These are phyloP conservation scores for Micropoecilia bifurca DNA, from an alignment of 2,797 vertebrate genomes.

Conservation along the genomic window DNA sequence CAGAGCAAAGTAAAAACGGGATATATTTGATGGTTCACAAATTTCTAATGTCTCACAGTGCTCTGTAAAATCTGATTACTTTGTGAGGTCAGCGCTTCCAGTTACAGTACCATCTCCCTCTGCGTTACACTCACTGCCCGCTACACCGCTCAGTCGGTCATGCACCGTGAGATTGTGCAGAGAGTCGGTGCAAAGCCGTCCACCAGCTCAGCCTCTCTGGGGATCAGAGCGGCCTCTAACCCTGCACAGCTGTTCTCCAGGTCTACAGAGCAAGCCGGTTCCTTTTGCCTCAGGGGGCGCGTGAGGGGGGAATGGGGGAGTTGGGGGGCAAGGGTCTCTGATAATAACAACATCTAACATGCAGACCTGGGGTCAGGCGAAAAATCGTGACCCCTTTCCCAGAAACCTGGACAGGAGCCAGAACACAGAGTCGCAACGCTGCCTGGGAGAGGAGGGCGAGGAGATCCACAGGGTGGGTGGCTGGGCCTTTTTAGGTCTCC, in stretches of 20 bases:
- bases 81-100: constrained; percentile 1
- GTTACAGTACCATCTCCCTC: background rate
- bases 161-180: constrained; percentile 38
- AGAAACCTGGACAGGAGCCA: constrained; percentile 87
- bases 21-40: constrained; percentile 6
- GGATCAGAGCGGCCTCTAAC: constrained; percentile 72
- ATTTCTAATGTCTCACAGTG: background rate
- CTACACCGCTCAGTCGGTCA: constrained; percentile 16
- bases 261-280: constrained; percentile 78
- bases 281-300: constrained; percentile 79
- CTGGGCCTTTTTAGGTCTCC: constrained; percentile 57
- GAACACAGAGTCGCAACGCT: constrained; percentile 73
- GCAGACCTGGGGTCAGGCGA: constrained; percentile 86
- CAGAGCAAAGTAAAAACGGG: background rate
- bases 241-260: constrained; percentile 84
- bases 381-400: constrained; percentile 77
- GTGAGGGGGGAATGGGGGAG: constrained; percentile 24
- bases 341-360: constrained; percentile 96
- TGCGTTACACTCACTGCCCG: constrained; percentile 13
- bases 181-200: constrained; percentile 55
- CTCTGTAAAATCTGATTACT: background rate
- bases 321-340: constrained; percentile 83
- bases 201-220: constrained; percentile 15
- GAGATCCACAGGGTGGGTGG: constrained; percentile 54
- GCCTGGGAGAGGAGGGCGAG: constrained; percentile 54